A percentile compares a stretch with the other conserved stretches of the same genome.
Evolutionary conservation across 2,888 invertebrate genomes (phyloP).

Genomic region (Vesta saturnalis): DNA sequence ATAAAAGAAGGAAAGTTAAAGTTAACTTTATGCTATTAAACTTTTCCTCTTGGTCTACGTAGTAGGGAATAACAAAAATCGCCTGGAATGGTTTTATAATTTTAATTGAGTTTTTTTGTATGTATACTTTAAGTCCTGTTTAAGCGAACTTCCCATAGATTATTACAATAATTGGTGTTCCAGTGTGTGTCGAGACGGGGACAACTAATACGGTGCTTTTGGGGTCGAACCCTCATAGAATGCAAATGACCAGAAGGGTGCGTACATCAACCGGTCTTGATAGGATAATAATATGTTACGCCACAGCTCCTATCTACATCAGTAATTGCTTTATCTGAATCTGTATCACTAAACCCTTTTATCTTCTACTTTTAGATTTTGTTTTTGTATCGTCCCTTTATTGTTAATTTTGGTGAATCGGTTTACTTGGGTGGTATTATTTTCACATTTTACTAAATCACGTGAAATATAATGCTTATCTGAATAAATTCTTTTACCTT

Average conservation of each 20-base stretch:
- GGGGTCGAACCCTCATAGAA: conserved; percentile 44
- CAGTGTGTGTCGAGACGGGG: conserved; percentile 33
- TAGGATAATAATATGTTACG: conserved; percentile 58
- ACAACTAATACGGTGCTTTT: conserved; percentile 26
- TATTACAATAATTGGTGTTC: conserved; percentile 38
- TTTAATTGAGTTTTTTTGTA: neutral
- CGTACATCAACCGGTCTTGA: conserved; percentile 53
- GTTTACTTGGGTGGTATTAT: conserved; percentile 7
- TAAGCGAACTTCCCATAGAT: conserved; percentile 20
- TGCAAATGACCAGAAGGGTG: conserved; percentile 55
- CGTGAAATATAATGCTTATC: neutral
- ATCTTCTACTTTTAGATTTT: conserved; percentile 32
- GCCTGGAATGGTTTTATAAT: too few species aligned
- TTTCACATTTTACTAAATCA: neutral
- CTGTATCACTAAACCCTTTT: conserved; percentile 46
- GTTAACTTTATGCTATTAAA: too few species aligned
- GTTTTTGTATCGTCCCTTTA: conserved; percentile 30
- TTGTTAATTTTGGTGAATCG: conserved; percentile 28
- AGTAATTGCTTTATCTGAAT: conserved; percentile 55
- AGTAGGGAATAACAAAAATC: too few species aligned
- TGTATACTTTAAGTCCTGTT: conserved; percentile 11
- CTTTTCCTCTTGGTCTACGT: too few species aligned
- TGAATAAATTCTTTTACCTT: neutral
- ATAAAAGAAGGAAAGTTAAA: too few species aligned
- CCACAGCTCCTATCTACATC: conserved; percentile 53